These are phyloP conservation scores for Syrphus vitripennis DNA, from an alignment of 2,888 invertebrate species.

Conservation along the genomic window DNA sequence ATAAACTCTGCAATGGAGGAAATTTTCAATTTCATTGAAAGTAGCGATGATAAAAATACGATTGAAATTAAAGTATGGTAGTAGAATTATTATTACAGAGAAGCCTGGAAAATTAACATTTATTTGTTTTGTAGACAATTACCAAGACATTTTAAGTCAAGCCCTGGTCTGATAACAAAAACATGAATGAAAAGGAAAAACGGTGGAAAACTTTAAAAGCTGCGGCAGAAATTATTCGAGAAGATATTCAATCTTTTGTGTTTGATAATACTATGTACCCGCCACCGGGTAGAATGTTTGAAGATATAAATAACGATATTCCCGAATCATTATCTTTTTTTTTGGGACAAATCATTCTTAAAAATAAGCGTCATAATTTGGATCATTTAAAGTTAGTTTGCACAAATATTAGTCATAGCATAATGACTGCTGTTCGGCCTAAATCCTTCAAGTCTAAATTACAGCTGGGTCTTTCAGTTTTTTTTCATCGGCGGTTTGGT, in stretches of 20 bases:
- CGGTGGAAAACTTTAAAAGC: conserved; percentile 9
- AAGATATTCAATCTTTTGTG: too few species aligned
- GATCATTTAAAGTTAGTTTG: background rate
- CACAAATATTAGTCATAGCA: background rate
- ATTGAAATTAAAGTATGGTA: background rate
- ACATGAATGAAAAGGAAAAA: conserved; percentile 8
- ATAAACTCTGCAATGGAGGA: background rate
- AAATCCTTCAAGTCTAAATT: background rate
- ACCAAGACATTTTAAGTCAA: too few species aligned
- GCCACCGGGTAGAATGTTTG: conserved; percentile 29
- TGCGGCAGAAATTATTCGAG: conserved; percentile 40
- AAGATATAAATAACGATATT: conserved; percentile 21
- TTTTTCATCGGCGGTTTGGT: background rate
- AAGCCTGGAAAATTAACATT: background rate
- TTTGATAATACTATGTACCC: conserved; percentile 37
- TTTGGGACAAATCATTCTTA: background rate
- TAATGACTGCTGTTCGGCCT: conserved; percentile 1
- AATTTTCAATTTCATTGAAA: background rate
- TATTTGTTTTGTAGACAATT: conserved; percentile 8
- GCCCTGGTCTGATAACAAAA: conserved; percentile 18
- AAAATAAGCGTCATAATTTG: background rate
- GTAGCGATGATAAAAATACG: background rate
- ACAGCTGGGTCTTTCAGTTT: background rate
- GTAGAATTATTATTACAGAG: background rate
- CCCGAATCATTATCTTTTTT: conserved; percentile 30